These are phyloP conservation scores for Anguilla japonica DNA, from an alignment of 2,113 vertebrate species.

Conservation along the genomic window DNA sequence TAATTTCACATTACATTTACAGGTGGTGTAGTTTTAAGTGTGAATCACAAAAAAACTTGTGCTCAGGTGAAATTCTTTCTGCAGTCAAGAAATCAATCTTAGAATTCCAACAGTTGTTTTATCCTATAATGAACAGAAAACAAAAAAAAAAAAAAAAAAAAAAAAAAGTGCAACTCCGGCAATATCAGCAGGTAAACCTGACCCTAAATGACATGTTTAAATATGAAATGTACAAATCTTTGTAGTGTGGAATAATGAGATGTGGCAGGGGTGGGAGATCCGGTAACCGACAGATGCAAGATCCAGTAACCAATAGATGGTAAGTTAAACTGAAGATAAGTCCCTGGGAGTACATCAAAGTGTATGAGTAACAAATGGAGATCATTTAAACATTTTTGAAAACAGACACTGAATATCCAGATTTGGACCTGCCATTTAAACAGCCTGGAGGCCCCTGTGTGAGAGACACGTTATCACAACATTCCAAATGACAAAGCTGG, in stretches of 20 bases:
- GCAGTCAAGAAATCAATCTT: background rate
- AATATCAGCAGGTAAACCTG: background rate
- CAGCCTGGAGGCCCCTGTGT: background rate
- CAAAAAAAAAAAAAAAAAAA: too few species aligned
- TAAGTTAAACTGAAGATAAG: background rate
- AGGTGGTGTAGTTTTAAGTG: background rate
- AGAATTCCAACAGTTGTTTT: background rate
- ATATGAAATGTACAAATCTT: background rate
- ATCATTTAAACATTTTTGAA: background rate
- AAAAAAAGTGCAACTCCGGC: background rate
- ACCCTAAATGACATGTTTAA: background rate
- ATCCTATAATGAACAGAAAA: background rate
- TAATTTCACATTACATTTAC: too few species aligned
- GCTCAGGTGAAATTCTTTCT: background rate
- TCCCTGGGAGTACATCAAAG: background rate
- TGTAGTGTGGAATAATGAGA: background rate
- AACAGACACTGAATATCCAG: background rate
- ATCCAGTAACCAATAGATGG: too few species aligned
- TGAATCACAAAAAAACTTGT: background rate
- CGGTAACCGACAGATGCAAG: too few species aligned
- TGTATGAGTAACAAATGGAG: background rate
- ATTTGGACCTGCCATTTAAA: background rate
- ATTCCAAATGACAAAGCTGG: background rate
- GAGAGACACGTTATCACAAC: background rate
- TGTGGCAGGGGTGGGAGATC: too few species aligned